A percentile compares a stretch with the other conserved stretches of the same genome.
Evolutionary conservation across 2,888 invertebrate species (phyloP).

Genomic region (Rotaria macrura): DNA sequence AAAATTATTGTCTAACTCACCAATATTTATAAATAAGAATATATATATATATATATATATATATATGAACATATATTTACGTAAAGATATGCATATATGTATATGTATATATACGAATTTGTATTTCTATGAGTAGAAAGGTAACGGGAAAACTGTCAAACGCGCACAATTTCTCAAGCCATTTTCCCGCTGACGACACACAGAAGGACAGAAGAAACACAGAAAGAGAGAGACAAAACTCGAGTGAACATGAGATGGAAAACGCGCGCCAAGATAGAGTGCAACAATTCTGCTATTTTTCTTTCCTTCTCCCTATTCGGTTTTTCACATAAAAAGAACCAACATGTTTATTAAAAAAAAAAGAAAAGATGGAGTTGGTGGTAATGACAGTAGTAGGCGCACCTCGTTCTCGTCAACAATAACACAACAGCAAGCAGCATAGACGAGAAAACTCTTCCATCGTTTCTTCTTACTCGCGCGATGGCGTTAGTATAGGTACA

Average conservation of each 20-base stretch:
- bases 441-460: slow-evolving; percentile 8
- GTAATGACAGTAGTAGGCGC: neutral
- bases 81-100: no score
- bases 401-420: slow-evolving; percentile 4
- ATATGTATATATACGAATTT: neutral
- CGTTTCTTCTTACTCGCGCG: neutral
- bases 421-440: neutral
- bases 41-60: no score
- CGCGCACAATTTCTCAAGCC: neutral
- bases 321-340: neutral
- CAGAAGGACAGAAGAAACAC: neutral
- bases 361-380: neutral
- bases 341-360: neutral
- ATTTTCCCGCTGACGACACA: neutral
- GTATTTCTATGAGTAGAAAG: neutral
- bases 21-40: neutral
- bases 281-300: neutral
- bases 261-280: neutral
- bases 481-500: slow-evolving; percentile 8
- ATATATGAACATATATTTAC: no score
- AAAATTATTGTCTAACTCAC: neutral
- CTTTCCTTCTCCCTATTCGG: neutral
- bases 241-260: neutral
- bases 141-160: neutral
- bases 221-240: neutral